Evolutionary conservation across 1,140 invertebrate genomes (phyloP).

Genomic region (Tachypleus tridentatus): DNA sequence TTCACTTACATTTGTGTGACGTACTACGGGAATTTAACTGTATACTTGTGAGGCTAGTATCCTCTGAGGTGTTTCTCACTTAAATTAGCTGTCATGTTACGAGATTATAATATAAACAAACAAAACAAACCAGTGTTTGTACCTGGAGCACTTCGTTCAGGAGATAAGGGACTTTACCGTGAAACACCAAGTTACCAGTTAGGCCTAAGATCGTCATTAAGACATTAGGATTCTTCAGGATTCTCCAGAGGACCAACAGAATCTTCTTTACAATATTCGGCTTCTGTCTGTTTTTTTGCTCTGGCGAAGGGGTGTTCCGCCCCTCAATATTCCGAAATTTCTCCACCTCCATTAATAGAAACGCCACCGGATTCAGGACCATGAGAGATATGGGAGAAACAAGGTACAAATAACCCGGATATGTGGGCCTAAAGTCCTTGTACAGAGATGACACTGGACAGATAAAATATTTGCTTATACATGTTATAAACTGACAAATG

Average conservation of each 20-base stretch:
- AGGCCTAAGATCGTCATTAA: constrained; percentile 86
- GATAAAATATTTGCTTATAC: background rate
- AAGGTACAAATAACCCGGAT: constrained; percentile 80
- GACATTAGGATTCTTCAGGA: constrained; percentile 78
- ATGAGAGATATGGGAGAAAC: constrained; percentile 86
- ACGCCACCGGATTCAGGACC: constrained; percentile 84
- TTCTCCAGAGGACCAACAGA: constrained; percentile 43
- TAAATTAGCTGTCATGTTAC: background rate
- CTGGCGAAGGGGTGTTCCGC: background rate
- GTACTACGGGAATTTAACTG: no score
- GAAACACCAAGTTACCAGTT: constrained; percentile 66
- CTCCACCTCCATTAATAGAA: constrained; percentile 77
- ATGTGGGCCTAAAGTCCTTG: constrained; percentile 64
- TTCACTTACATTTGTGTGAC: no score
- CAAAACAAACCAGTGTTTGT: background rate
- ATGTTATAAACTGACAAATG: background rate
- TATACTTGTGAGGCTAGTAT: constrained; percentile 52
- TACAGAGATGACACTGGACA: constrained; percentile 41
- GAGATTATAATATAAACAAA: no score
- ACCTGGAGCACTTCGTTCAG: constrained; percentile 16
- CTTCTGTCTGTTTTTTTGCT: background rate
- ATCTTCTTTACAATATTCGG: background rate
- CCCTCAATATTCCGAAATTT: constrained; percentile 41
- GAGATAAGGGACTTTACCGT: constrained; percentile 9
- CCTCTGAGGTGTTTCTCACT: constrained; percentile 47